These are phyloP conservation scores for Cottus gobio DNA, from an alignment of 2,113 vertebrate species.

Conservation along the genomic window DNA sequence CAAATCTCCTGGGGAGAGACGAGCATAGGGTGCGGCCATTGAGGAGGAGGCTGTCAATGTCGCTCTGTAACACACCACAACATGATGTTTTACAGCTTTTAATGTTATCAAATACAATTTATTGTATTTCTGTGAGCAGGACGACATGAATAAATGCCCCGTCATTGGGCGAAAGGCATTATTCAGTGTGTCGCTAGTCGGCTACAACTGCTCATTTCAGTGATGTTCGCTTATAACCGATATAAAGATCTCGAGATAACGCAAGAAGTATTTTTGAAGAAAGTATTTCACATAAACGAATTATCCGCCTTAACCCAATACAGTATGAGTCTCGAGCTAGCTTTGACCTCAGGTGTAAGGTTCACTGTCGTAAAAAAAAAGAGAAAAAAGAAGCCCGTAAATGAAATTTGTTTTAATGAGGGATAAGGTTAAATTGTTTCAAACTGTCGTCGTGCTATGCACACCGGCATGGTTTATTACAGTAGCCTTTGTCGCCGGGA, in stretches of 20 bases:
- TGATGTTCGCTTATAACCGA: neutral
- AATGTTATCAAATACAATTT: neutral
- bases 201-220: neutral
- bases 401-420: neutral
- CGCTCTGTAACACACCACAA: neutral
- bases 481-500: constrained; percentile 58
- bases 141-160: constrained; percentile 41
- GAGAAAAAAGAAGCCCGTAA: no score
- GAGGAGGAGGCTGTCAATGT: constrained; percentile 60
- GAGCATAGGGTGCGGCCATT: constrained; percentile 79
- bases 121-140: neutral
- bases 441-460: constrained; percentile 2
- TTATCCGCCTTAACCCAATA: neutral
- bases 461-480: constrained; percentile 7
- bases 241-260: constrained; percentile 19
- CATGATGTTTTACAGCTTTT: neutral
- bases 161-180: constrained; percentile 43
- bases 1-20: constrained; percentile 68
- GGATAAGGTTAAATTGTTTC: neutral
- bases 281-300: neutral
- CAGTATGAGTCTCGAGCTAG: neutral
- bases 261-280: neutral
- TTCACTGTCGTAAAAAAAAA: neutral
- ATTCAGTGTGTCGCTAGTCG: neutral
- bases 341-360: neutral